These are phyloP conservation scores for Oreonectes daqikongensis DNA, from an alignment of 2,797 vertebrate genomes.

Conservation along the genomic window DNA sequence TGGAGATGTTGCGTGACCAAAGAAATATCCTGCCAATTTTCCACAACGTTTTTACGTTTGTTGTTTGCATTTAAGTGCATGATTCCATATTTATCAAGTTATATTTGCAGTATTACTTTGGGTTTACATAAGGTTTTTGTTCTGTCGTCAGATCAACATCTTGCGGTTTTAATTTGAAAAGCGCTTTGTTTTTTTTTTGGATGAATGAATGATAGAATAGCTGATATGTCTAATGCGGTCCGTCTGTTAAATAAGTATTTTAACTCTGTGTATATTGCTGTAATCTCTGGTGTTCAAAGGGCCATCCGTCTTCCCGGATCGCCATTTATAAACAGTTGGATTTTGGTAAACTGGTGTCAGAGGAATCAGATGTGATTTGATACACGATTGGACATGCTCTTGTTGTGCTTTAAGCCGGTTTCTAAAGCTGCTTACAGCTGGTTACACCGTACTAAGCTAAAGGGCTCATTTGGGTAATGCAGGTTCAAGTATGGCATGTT, in stretches of 20 bases:
- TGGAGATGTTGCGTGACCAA: conserved; percentile 41
- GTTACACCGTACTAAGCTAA: too few species aligned
- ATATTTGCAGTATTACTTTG: conserved; percentile 5
- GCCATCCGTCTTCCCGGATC: conserved; percentile 58
- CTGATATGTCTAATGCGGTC: conserved; percentile 31
- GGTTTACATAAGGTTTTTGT: conserved; percentile 27
- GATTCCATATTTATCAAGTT: conserved; percentile 17
- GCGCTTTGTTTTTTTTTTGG: conserved; percentile 7
- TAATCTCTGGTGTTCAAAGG: background rate
- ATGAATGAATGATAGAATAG: conserved; percentile 5
- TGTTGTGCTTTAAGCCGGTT: conserved; percentile 66
- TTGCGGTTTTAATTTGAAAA: background rate
- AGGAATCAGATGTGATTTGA: conserved; percentile 58
- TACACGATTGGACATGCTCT: conserved; percentile 69
- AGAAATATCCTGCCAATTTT: conserved; percentile 20
- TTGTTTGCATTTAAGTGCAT: conserved; percentile 11
- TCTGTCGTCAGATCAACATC: conserved; percentile 24
- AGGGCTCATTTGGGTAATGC: background rate
- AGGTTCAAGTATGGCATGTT: background rate
- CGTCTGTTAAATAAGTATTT: conserved; percentile 12
- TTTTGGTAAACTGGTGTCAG: conserved; percentile 64
- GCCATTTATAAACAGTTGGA: conserved; percentile 64
- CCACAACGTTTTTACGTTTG: background rate
- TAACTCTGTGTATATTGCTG: background rate
- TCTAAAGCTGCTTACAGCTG: too few species aligned